These are phyloP conservation scores for Campoplex capitator DNA, from an alignment of 2,888 invertebrate species.

Conservation along the genomic window DNA sequence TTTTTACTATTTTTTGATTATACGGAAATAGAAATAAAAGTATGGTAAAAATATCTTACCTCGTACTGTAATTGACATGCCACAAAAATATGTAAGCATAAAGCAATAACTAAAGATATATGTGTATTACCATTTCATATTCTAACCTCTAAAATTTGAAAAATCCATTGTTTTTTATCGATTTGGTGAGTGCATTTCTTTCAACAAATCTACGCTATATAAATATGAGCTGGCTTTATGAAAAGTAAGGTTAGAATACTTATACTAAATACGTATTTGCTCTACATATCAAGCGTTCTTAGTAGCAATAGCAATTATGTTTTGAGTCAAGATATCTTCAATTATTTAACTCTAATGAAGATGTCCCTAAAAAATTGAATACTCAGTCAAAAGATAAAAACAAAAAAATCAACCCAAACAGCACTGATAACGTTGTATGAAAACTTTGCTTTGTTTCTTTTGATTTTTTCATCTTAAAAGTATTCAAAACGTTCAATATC, in stretches of 20 bases:
- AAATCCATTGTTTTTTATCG: not conserved
- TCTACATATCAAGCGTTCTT: not conserved
- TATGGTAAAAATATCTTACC: not conserved
- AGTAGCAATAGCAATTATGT: too few relatives aligned
- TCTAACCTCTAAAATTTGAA: constrained; percentile 24
- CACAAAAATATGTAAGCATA: constrained; percentile 27
- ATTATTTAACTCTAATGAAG: too few relatives aligned
- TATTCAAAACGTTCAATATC: too few relatives aligned
- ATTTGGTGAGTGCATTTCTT: not conserved
- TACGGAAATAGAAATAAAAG: not conserved
- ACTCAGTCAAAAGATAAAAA: too few relatives aligned
- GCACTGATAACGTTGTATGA: too few relatives aligned
- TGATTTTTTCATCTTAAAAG: too few relatives aligned
- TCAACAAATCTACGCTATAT: not conserved
- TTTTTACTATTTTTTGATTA: not conserved
- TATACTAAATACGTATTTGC: not conserved
- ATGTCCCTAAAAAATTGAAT: too few relatives aligned
- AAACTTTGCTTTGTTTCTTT: too few relatives aligned
- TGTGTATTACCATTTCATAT: not conserved
- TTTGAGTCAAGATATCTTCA: too few relatives aligned
- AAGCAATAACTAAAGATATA: not conserved
- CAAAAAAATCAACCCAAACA: too few relatives aligned
- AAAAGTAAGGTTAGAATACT: not conserved
- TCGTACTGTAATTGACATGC: constrained; percentile 4
- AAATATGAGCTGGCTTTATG: not conserved